Base-by-base conservation (phyloP, 2,113 vertebrate species). In the Grantiella picta region DNA sequence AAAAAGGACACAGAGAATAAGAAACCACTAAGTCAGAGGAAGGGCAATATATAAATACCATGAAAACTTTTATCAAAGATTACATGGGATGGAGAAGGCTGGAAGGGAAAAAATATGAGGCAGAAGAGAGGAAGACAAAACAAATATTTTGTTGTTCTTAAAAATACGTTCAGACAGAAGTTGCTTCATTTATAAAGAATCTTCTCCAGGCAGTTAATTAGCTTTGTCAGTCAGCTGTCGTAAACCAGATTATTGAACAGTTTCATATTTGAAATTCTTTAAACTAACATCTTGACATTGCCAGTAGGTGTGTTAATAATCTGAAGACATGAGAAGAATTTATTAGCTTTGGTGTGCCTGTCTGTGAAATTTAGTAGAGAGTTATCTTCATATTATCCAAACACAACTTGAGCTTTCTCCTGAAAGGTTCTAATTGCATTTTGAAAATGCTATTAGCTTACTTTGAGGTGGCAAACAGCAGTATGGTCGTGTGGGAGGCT, bases 261-360 rank as follows among this genome's bases (percentile, higher is more conserved):
- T 91, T 97, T 97, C 92, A 92, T 96, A 93, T 96, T 96, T 95
- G 77, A 91, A 96, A 93, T 95, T 95, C 93, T 97, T 96, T 97
- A 96, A 96, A 90, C 84, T 83, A 97, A 89, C 82, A 92, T 97
- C 94, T 97, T 97, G 96, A 95, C 96, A 96, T 97, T 96, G 96
- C 89, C 89, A 71, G 87, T 95, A 97, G 97, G 95, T 96, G 77
- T 97, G 93, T 95, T 97, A 97, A 97, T 94, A 97, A 97, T 97
- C 95, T 94, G 86, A 86, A 97, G 94, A 97, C 92, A 96, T 56
- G 88, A 97, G 94, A 95, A 95, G 94, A 96, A 97, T 97, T 97
- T 96, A 95, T 97, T 97, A 97, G 68, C 87, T 95, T 97, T 97
- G 65, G 96, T 95, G 90, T 97, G 85, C 91, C 76, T 96, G 93